A percentile compares a stretch with the other conserved stretches of the same genome.
Conservation (phyloP, 2,113 vertebrate genomes). For the Drymodes brunneopygia region DNA sequence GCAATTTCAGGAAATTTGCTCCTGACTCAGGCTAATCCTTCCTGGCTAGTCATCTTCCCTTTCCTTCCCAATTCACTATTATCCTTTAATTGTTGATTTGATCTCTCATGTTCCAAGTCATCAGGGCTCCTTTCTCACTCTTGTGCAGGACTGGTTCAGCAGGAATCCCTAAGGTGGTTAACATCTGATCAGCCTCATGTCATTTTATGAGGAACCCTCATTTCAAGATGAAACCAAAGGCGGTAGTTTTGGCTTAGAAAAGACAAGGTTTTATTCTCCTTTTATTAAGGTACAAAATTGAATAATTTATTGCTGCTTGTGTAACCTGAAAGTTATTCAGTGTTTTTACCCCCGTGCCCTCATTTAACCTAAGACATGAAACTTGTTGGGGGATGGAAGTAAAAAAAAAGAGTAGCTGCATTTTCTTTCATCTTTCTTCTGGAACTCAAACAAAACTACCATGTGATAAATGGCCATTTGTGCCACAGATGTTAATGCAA, state of each 20-base stretch:
- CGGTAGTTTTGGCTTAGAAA: background rate
- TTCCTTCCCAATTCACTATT: conserved; percentile 40
- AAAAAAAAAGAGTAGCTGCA: background rate
- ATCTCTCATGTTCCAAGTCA: background rate
- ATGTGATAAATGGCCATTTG: conserved; percentile 1
- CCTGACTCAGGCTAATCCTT: conserved; percentile 44
- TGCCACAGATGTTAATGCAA: conserved; percentile 9
- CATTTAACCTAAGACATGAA: background rate
- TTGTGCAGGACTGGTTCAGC: background rate
- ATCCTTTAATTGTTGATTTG: conserved; percentile 49
- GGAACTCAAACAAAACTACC: background rate
- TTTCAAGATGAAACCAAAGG: background rate
- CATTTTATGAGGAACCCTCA: background rate
- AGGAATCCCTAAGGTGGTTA: background rate
- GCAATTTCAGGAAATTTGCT: conserved; percentile 48
- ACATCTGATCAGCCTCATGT: background rate
- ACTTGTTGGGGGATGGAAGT: background rate
- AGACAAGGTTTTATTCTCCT: background rate
- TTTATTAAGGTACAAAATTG: background rate
- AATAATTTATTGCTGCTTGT: background rate
- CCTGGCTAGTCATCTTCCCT: conserved; percentile 61
- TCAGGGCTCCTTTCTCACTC: background rate
- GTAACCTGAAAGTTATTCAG: background rate
- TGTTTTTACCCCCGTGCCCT: background rate
- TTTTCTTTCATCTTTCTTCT: background rate